phyloP scores from a whole-genome alignment of 2,113 vertebrate genomes.

The Lycaon pictus region DNA sequence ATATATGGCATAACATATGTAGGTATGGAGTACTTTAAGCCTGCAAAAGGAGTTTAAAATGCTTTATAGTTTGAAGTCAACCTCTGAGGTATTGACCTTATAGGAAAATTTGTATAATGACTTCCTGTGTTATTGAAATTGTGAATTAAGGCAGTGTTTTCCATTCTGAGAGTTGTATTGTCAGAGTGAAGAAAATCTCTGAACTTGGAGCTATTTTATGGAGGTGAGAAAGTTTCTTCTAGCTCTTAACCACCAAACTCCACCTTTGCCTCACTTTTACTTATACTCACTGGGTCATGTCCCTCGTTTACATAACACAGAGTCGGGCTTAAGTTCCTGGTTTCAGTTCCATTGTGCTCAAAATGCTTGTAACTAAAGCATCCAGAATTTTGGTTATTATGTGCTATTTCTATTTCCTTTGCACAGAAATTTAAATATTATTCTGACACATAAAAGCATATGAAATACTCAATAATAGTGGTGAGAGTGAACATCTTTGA shows the following conservation, averaged over 20 bases:
- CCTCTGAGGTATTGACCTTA: slow-evolving; percentile 65
- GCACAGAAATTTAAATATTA: background rate
- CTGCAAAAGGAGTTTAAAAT: slow-evolving; percentile 61
- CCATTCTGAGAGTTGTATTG: background rate
- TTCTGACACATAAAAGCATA: background rate
- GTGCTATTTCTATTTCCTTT: slow-evolving; percentile 8
- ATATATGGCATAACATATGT: slow-evolving; percentile 5
- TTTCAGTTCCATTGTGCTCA: background rate
- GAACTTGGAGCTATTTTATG: slow-evolving; percentile 31
- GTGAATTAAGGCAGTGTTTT: slow-evolving; percentile 66
- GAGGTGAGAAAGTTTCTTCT: slow-evolving; percentile 43
- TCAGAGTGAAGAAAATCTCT: slow-evolving; percentile 43
- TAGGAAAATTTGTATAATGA: slow-evolving; percentile 70
- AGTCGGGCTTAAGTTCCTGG: background rate
- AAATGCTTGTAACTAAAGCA: background rate
- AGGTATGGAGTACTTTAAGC: slow-evolving; percentile 26
- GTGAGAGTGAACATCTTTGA: background rate
- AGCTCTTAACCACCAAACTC: background rate
- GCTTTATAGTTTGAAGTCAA: slow-evolving; percentile 67
- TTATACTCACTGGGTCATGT: background rate
- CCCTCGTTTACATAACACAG: background rate
- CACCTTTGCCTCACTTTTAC: background rate
- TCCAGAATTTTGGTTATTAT: background rate
- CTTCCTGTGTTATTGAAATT: slow-evolving; percentile 69
- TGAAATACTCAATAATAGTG: background rate